Conservation (phyloP, 30 jellyfish, hydroid and myxozoan genomes). For the Cassiopea andromeda region DNA sequence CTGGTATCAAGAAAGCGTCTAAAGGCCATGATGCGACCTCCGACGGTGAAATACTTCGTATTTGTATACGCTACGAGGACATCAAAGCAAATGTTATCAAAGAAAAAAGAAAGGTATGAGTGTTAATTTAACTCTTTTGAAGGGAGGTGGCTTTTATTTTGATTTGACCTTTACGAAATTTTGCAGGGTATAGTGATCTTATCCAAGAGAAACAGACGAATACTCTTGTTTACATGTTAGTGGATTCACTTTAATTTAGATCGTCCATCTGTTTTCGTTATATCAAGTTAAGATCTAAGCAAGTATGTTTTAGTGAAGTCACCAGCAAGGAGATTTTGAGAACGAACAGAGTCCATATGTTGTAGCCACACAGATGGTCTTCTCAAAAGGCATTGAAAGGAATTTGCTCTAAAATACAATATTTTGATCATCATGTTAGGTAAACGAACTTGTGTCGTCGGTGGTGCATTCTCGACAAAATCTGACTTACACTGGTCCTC, state of each 20-base stretch:
- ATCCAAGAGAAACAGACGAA: too few species aligned
- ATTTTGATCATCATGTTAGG: conserved; percentile 15
- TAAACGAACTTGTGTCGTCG: conserved; percentile 70
- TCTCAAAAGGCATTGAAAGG: too few species aligned
- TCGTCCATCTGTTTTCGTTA: too few species aligned
- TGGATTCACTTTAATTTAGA: too few species aligned
- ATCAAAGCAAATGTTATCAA: conserved; percentile 43
- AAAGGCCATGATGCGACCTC: neutral
- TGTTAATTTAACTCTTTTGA: neutral
- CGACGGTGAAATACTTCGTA: neutral
- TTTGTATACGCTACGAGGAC: conserved; percentile 70
- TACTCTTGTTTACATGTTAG: too few species aligned
- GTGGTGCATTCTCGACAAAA: conserved; percentile 71
- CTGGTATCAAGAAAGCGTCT: conserved; percentile 20
- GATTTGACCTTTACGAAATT: too few species aligned
- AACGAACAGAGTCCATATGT: too few species aligned
- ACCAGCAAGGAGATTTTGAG: too few species aligned
- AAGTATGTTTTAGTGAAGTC: too few species aligned
- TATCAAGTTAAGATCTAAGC: too few species aligned
- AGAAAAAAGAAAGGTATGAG: conserved; percentile 82
- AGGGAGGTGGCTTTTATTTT: neutral
- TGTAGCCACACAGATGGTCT: too few species aligned
- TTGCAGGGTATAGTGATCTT: too few species aligned
- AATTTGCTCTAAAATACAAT: neutral
- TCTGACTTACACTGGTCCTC: conserved; percentile 65